Percentiles rank a stretch among this genome's conserved stretches.
Evolutionary conservation across 2,113 vertebrate genomes (phyloP).

Genomic region (Campylomormyrus numenius): DNA sequence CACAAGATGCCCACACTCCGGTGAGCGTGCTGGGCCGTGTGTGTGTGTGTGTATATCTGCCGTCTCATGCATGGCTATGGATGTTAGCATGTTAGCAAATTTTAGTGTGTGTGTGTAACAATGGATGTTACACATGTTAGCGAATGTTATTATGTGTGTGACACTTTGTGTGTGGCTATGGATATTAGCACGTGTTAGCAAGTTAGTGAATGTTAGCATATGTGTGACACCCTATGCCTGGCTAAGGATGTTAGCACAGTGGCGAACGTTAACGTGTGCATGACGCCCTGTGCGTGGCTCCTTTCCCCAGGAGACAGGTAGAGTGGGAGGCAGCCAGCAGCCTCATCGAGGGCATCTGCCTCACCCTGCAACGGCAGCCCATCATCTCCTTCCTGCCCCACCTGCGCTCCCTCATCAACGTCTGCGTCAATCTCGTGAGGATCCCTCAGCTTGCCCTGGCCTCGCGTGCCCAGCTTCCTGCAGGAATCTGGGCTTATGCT

Average conservation of each 20-base stretch:
- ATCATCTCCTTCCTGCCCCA: conserved; percentile 99
- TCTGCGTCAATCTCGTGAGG: conserved; percentile 97
- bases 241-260: neutral
- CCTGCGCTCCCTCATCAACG: conserved; percentile 97
- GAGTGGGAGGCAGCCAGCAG: conserved; percentile 99
- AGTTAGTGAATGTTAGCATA: neutral
- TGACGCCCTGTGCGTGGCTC: conserved; percentile 23
- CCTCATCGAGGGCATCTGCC: conserved; percentile 98
- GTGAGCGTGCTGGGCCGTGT: conserved; percentile 74
- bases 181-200: conserved; percentile 18
- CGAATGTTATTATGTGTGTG: neutral
- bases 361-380: conserved; percentile 97
- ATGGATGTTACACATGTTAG: neutral
- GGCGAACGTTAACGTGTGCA: conserved; percentile 20
- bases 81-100: neutral
- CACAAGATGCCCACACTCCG: conserved; percentile 99
- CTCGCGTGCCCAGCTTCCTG: neutral
- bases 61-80: neutral
- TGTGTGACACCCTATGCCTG: neutral
- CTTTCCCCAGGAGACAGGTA: conserved; percentile 90
- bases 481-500: neutral
- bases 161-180: neutral
- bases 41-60: conserved; percentile 24
- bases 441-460: neutral
- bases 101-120: neutral